phyloP scores from a whole-genome alignment of 1,140 invertebrate species.

The Drosophila subpulchrella region DNA sequence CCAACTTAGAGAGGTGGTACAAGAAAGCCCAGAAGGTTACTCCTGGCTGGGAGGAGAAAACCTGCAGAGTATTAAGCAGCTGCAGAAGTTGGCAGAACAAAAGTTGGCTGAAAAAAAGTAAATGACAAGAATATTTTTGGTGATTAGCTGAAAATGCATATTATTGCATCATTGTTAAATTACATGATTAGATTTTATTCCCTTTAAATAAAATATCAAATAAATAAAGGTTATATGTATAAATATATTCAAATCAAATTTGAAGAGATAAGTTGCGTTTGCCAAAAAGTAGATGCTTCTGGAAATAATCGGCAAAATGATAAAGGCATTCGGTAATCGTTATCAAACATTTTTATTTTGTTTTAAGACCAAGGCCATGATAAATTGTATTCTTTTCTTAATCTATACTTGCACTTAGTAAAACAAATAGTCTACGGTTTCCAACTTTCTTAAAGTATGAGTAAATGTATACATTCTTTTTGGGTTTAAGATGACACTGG shows the following conservation, averaged over 20 bases:
- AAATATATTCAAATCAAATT: background rate
- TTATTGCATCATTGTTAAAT: too few relatives aligned
- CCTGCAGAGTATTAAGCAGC: constrained; percentile 16
- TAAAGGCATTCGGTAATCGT: background rate
- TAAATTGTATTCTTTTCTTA: too few relatives aligned
- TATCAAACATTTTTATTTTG: background rate
- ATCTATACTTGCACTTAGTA: too few relatives aligned
- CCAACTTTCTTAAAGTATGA: too few relatives aligned
- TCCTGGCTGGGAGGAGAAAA: constrained; percentile 91
- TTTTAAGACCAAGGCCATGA: too few relatives aligned
- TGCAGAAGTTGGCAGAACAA: constrained; percentile 3
- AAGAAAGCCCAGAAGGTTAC: constrained; percentile 88
- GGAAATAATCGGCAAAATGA: background rate
- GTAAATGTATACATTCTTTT: background rate
- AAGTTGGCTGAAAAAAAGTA: background rate
- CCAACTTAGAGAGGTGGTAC: constrained; percentile 89
- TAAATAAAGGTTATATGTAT: too few relatives aligned
- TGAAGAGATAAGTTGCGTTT: background rate
- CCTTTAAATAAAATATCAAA: too few relatives aligned
- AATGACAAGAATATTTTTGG: background rate
- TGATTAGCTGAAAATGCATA: too few relatives aligned
- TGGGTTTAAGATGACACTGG: background rate
- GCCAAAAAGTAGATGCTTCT: background rate
- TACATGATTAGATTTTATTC: too few relatives aligned
- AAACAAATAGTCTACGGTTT: too few relatives aligned